Evolutionary conservation across 2,113 vertebrate species (phyloP).

Genomic region (Hydrochoerus hydrochaeris): DNA sequence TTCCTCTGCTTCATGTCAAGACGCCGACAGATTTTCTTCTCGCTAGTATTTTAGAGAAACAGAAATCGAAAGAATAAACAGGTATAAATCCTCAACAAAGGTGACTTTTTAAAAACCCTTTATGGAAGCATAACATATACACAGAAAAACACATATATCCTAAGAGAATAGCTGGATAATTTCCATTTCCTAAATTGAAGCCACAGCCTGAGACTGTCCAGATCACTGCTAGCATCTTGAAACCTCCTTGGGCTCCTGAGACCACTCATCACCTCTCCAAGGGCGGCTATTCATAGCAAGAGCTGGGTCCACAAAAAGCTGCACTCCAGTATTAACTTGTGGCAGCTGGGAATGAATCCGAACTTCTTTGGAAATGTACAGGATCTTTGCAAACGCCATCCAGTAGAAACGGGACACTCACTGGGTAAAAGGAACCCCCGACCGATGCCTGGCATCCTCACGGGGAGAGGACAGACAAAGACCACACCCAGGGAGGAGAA

Average conservation of each 20-base stretch:
- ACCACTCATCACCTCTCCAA: not conserved
- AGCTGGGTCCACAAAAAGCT: not conserved
- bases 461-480: not conserved
- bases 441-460: not conserved
- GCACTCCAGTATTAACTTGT: not conserved
- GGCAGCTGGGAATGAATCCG: not conserved
- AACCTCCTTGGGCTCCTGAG: not conserved
- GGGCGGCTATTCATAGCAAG: not conserved
- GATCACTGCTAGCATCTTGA: not conserved
- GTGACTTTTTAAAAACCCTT: not conserved
- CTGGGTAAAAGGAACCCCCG: not conserved
- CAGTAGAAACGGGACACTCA: not conserved
- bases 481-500: too few relatives aligned
- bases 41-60: slow-evolving; percentile 65
- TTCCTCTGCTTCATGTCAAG: slow-evolving; percentile 59
- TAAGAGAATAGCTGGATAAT: not conserved
- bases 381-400: not conserved
- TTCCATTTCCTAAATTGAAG: slow-evolving; percentile 40
- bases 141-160: not conserved
- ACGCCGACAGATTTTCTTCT: slow-evolving; percentile 65
- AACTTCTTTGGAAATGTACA: not conserved
- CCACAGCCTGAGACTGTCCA: not conserved
- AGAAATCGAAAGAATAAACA: slow-evolving; percentile 67
- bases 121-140: not conserved
- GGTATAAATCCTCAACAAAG: slow-evolving; percentile 68